Base-by-base conservation (phyloP, 1,140 invertebrate genomes). In the Coelopa frigida region DNA sequence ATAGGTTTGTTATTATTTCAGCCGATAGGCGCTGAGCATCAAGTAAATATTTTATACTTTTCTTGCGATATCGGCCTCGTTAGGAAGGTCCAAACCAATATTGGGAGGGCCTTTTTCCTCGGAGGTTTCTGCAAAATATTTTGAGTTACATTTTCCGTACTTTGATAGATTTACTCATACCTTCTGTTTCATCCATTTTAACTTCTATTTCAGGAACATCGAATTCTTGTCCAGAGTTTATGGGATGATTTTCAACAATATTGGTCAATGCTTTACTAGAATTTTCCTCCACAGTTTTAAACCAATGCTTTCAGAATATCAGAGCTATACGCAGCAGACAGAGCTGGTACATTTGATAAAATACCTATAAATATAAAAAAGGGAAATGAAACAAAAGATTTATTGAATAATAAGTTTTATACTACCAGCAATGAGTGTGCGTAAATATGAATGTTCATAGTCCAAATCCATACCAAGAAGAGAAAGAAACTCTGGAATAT, bases 1-100 rank as follows among this genome's bases (percentile, higher is more conserved):
- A 83, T 22, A 86, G 64, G 68, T 87, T 86, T 12, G 83, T 75
- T 38, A 85, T 65, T 40, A 83, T 80, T 69, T 85, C 83, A 43
- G 84, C 60, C 5, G 80, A 76, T 55, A 78, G 73, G 53, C 80
- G 77, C 58, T 85, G 82, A 2, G 79, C 77, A 46, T 75, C 72
- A 7, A 84, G 54, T 31, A 83, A 56, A 45, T 73, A 62, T 53
- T 66, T 70, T 1, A 74, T 52, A 40, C 75, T 61, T 47, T 70
- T 70, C 3, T 50, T 29, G 75, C 68, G 21, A 66, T 75, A 6
- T 58, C 54, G 6, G 59, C 51, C 11, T 48, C 55, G 5, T 44
- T 50, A 2, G 55, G 64, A 7, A 66, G 36, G 43, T 53, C 53
- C n/a, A n/a, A n/a, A n/a, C n/a, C n/a, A n/a, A n/a, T n/a, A n/a